These are phyloP conservation scores for Podabrus alpinus DNA, from an alignment of 2,888 invertebrate species.

Conservation along the genomic window DNA sequence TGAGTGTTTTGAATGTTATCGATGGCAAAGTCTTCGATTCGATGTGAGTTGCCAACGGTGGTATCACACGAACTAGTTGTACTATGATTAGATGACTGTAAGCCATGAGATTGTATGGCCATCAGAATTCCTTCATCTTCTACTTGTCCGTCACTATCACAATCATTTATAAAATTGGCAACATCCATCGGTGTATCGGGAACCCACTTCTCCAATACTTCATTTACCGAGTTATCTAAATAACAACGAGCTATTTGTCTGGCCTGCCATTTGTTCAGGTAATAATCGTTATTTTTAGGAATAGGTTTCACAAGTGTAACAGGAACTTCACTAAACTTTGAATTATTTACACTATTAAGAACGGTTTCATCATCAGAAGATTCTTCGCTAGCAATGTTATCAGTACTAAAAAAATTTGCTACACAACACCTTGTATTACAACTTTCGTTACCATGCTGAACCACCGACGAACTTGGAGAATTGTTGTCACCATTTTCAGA, in stretches of 20 bases:
- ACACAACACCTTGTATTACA: constrained; percentile 42
- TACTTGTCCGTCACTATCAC: constrained; percentile 62
- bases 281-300: constrained; percentile 48
- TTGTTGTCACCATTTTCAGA: constrained; percentile 35
- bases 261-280: constrained; percentile 66
- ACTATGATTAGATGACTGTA: constrained; percentile 54
- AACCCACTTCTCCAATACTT: constrained; percentile 66
- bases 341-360: constrained; percentile 32
- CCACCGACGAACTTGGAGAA: background rate
- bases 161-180: constrained; percentile 61
- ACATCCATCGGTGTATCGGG: constrained; percentile 57
- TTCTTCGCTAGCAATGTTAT: constrained; percentile 32
- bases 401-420: constrained; percentile 41
- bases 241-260: constrained; percentile 68
- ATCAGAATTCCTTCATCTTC: constrained; percentile 74
- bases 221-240: constrained; percentile 72
- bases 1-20: constrained; percentile 45
- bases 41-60: background rate
- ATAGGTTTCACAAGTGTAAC: constrained; percentile 46
- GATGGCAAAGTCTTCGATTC: constrained; percentile 38
- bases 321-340: constrained; percentile 43
- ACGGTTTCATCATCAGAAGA: constrained; percentile 33
- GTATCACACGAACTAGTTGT: constrained; percentile 41
- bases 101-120: constrained; percentile 74
- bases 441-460: constrained; percentile 23